Base-by-base conservation (phyloP, 2,797 vertebrate genomes). In the Xerus rutilus region DNA sequence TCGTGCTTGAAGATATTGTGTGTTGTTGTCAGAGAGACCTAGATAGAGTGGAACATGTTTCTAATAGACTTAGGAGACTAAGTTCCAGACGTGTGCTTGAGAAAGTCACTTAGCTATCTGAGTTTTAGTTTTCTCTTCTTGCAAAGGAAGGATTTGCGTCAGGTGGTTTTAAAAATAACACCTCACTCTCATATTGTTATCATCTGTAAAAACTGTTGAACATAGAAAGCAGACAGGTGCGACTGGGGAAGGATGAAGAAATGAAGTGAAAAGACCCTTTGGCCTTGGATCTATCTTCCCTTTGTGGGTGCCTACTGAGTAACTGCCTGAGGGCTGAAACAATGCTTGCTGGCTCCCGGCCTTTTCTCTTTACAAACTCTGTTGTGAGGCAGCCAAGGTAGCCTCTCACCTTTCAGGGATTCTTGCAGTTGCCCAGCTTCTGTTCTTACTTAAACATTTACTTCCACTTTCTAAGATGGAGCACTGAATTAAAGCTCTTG, bases 21-120 rank as follows among this genome's bases (percentile, higher is more conserved):
- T 88, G 93, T 94, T 92, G 6, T 73, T 95, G 93, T 64, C 52
- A 86, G 72, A 86, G 72, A 86, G 35, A 81, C 21, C 20, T 84
- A 9, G 18, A 21, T 54, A 11, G 0, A 59, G 23, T 39, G 25
- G 35, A 57, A 81, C 25, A 21, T 74, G n/a, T 45, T 92, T 89
- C 74, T 43, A 35, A 20, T 25, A 57, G 3, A 47, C 17, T 32
- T 79, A 62, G 10, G 59, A 72, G 23, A 62, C 32, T 64, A 39
- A 3, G 0, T 76, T 82, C 18, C 49, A 79, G 39, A 65, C 59
- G 21, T 11, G 11, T 45, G 69, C 12, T 93, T 72, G 25, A 86
- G 43, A 89, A 88, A 49, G 43, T 35, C 25, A 49, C 43, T 84
- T 65, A 49, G 8, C 47, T 92, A 52, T 15, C 67, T 7, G 45